Evolutionary conservation across 2,888 invertebrate species (phyloP).

Genomic region (Zygothrica quintamaculata): DNA sequence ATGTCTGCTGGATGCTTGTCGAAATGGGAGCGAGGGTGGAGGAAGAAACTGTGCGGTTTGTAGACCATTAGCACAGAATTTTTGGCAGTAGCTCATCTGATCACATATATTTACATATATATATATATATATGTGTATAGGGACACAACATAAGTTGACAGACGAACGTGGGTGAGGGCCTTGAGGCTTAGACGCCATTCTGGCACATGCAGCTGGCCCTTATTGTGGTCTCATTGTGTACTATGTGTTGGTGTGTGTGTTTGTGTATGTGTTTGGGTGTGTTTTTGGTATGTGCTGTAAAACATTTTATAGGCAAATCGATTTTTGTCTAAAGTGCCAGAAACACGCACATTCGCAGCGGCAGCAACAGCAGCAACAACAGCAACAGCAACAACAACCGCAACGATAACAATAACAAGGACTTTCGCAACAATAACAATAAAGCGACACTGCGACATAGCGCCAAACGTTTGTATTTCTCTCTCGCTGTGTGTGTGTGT

Average conservation of each 20-base stretch:
- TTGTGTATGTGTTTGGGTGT: slow-evolving; percentile 24
- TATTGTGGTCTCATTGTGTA: slow-evolving; percentile 27
- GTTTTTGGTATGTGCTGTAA: slow-evolving; percentile 50
- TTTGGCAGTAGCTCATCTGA: slow-evolving; percentile 53
- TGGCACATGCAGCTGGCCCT: slow-evolving; percentile 43
- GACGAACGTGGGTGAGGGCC: slow-evolving; percentile 16
- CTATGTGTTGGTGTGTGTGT: slow-evolving; percentile 18
- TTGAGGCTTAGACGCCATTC: slow-evolving; percentile 41
- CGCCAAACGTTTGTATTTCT: too few species aligned
- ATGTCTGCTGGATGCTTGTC: slow-evolving; percentile 5
- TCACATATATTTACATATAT: slow-evolving; percentile 48
- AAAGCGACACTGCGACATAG: slow-evolving; percentile 53
- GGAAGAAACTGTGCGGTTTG: neutral
- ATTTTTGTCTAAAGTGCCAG: slow-evolving; percentile 80
- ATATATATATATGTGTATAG: slow-evolving; percentile 28
- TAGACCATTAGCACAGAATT: slow-evolving; percentile 61
- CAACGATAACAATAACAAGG: slow-evolving; percentile 60
- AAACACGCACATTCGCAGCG: slow-evolving; percentile 64
- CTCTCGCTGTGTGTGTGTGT: slow-evolving; percentile 10
- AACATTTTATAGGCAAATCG: slow-evolving; percentile 81
- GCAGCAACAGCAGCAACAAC: slow-evolving; percentile 24
- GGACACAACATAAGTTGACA: neutral
- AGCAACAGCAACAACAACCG: slow-evolving; percentile 12
- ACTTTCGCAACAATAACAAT: slow-evolving; percentile 67
- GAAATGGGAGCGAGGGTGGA: neutral